Conservation (phyloP, 2,888 invertebrate genomes). For the Chromoteleia sp. region DNA sequence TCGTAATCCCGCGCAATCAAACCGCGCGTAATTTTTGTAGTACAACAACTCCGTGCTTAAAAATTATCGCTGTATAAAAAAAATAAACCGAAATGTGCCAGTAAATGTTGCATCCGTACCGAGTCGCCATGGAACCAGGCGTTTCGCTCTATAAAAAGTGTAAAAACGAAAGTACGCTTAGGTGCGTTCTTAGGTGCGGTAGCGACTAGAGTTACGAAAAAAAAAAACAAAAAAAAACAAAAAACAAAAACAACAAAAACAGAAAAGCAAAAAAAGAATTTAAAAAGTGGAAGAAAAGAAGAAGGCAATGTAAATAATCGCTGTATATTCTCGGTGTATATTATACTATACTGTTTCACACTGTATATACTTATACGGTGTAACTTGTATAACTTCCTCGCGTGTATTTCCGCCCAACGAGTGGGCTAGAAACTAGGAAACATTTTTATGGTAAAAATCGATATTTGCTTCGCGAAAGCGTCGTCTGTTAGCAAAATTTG, state of each 20-base stretch:
- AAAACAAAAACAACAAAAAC: slow-evolving; percentile 14
- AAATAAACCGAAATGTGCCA: slow-evolving; percentile 27
- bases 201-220: slow-evolving; percentile 7
- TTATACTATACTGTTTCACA: slow-evolving; percentile 7
- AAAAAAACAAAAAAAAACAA: slow-evolving; percentile 19
- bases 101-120: slow-evolving; percentile 46
- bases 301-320: slow-evolving; percentile 54
- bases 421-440: no score
- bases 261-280: slow-evolving; percentile 2
- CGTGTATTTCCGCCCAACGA: background rate
- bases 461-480: no score
- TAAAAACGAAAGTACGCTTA: slow-evolving; percentile 39
- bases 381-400: slow-evolving; percentile 5
- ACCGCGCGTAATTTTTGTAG: slow-evolving; percentile 1
- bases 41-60: background rate
- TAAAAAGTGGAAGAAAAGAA: background rate
- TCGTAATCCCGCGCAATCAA: slow-evolving; percentile 5
- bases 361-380: slow-evolving; percentile 13
- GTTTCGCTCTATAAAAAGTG: slow-evolving; percentile 40
- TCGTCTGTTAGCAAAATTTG: no score
- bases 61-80: background rate
- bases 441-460: no score
- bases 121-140: slow-evolving; percentile 44
- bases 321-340: slow-evolving; percentile 63
- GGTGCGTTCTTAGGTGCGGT: slow-evolving; percentile 40